Evolutionary conservation across 2,888 invertebrate genomes (phyloP).

Genomic region (Dolichomitus sp.): DNA sequence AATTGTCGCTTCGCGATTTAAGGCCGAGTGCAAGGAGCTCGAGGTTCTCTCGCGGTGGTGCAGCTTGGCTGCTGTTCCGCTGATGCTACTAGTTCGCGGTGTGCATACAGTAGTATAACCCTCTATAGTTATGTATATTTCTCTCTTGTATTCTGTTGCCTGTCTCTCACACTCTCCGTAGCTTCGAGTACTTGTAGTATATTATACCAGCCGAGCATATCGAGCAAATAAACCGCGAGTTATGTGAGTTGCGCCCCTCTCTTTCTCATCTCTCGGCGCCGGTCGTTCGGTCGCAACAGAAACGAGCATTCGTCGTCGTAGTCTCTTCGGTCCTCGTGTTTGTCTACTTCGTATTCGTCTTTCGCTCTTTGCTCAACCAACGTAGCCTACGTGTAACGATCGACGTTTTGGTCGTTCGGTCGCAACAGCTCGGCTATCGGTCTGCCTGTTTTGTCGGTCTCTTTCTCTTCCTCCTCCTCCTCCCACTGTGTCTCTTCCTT

Average conservation of each 20-base stretch:
- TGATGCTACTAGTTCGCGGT: not conserved
- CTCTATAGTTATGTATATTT: not conserved
- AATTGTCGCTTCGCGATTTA: slow-evolving; percentile 81
- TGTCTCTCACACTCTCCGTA: slow-evolving; percentile 10
- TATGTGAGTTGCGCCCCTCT: slow-evolving; percentile 49
- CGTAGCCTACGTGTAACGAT: slow-evolving; percentile 7
- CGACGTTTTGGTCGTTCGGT: slow-evolving; percentile 31
- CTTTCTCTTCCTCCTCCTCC: not conserved
- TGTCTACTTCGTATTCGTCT: slow-evolving; percentile 22
- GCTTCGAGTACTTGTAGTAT: slow-evolving; percentile 46
- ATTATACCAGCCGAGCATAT: slow-evolving; percentile 63
- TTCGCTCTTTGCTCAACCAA: not conserved
- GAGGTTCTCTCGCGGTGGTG: slow-evolving; percentile 39
- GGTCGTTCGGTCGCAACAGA: slow-evolving; percentile 14
- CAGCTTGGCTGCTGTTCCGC: slow-evolving; percentile 16
- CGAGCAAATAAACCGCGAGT: slow-evolving; percentile 66
- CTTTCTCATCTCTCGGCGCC: slow-evolving; percentile 20
- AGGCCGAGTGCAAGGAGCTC: slow-evolving; percentile 67
- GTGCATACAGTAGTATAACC: not conserved
- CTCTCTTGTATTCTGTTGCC: slow-evolving; percentile 41
- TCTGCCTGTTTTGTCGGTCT: slow-evolving; percentile 26
- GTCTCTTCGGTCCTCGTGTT: slow-evolving; percentile 2
- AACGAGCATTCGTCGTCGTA: slow-evolving; percentile 16
- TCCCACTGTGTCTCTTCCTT: not conserved
- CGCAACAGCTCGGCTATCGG: slow-evolving; percentile 55